These are phyloP conservation scores for Pseudomyrmex sp. DNA, from an alignment of 1,140 invertebrate species.

Conservation along the genomic window DNA sequence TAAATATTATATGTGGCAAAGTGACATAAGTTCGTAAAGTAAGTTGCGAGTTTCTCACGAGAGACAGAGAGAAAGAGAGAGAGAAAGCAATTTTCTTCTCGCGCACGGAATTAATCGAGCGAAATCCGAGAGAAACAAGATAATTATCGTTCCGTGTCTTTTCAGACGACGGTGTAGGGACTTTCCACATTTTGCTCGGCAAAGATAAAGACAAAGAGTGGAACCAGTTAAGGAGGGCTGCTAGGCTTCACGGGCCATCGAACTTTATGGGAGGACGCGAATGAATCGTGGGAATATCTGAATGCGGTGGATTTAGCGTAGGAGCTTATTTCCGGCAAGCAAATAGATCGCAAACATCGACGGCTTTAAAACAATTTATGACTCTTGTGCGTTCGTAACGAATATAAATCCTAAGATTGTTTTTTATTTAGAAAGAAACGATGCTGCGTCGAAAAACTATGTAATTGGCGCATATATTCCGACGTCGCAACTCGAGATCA, in stretches of 20 bases:
- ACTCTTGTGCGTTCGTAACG: slow-evolving; percentile 21
- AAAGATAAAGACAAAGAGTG: slow-evolving; percentile 45
- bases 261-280: slow-evolving; percentile 73
- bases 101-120: background rate
- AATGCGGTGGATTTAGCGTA: slow-evolving; percentile 62
- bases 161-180: slow-evolving; percentile 3
- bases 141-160: slow-evolving; percentile 11
- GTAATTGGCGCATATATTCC: background rate
- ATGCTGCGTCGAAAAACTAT: background rate
- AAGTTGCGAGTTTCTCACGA: background rate
- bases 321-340: slow-evolving; percentile 9
- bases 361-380: slow-evolving; percentile 19
- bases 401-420: slow-evolving; percentile 55
- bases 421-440: background rate
- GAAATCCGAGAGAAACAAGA: background rate
- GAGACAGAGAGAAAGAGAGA: too few relatives aligned
- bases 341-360: slow-evolving; percentile 33
- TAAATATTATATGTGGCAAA: background rate
- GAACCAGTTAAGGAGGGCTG: slow-evolving; percentile 56
- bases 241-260: slow-evolving; percentile 74
- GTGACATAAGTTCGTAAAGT: background rate
- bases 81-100: background rate
- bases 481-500: slow-evolving; percentile 8
- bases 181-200: slow-evolving; percentile 3
- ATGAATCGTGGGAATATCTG: slow-evolving; percentile 76